Conservation (phyloP, 2,113 vertebrate genomes). For the Rhea americana region DNA sequence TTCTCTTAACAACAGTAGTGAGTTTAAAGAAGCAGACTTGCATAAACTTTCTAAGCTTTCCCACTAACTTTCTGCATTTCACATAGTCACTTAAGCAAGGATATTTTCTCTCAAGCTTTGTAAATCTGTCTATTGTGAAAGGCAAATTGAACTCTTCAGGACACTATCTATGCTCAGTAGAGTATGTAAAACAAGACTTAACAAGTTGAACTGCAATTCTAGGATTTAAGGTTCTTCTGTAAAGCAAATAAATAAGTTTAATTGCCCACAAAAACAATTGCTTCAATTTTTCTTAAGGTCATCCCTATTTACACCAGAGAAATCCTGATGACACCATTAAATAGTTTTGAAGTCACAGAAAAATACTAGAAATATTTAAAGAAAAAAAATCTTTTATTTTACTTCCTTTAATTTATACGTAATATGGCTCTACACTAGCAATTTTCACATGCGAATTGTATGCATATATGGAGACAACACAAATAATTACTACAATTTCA, state of each 20-base stretch:
- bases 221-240: not conserved
- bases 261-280: not conserved
- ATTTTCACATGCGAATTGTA: not conserved
- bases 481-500: constrained; percentile 7
- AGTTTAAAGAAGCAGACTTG: not conserved
- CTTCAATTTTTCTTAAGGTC: not conserved
- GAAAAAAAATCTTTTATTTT: not conserved
- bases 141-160: not conserved
- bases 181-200: not conserved
- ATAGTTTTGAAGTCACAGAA: not conserved
- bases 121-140: not conserved
- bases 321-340: not conserved
- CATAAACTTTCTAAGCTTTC: not conserved
- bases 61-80: not conserved
- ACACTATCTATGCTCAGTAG: not conserved
- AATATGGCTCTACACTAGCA: not conserved
- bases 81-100: not conserved
- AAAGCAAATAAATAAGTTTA: not conserved
- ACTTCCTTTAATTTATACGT: not conserved
- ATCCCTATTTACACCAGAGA: not conserved
- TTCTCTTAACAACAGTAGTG: not conserved
- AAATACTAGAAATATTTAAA: not conserved
- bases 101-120: not conserved
- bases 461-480: not conserved
- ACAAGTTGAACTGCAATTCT: not conserved